Percentiles rank a stretch among this genome's conserved stretches.
phyloP scores from a whole-genome alignment of 2,888 invertebrate genomes.

The Sphaerophoria rueppellii region DNA sequence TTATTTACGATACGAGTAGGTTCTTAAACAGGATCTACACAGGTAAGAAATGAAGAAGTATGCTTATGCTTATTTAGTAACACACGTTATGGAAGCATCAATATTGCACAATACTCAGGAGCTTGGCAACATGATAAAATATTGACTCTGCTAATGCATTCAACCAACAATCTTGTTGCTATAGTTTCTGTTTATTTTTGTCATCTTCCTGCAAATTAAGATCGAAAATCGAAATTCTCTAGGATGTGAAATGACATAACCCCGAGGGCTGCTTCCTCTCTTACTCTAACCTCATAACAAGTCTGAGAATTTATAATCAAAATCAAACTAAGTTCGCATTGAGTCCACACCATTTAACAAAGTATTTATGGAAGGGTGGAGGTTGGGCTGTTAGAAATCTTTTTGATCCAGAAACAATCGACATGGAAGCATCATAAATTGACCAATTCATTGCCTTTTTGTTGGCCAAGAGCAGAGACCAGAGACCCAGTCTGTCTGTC shows the following conservation, averaged over 20 bases:
- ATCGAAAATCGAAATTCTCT: constrained; percentile 6
- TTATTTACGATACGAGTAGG: neutral
- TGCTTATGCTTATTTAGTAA: neutral
- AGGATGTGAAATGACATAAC: neutral
- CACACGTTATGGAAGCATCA: neutral
- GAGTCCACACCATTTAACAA: constrained; percentile 50
- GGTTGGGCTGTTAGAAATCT: neutral
- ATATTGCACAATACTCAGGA: neutral
- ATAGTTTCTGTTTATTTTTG: constrained; percentile 20
- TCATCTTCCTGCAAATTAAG: neutral
- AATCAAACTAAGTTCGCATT: constrained; percentile 50
- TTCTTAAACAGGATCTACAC: too few relatives aligned
- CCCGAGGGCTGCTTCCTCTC: neutral
- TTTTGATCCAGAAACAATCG: constrained; percentile 48
- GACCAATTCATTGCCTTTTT: constrained; percentile 46
- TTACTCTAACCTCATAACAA: neutral
- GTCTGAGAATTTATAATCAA: constrained; percentile 7
- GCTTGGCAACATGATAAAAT: constrained; percentile 5
- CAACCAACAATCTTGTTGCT: neutral
- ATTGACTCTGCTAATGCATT: constrained; percentile 39
- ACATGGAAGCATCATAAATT: constrained; percentile 49
- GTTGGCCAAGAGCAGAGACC: constrained; percentile 18
- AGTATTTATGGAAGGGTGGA: neutral
- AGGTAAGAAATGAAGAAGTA: neutral
- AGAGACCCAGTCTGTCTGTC: constrained; percentile 52